Percentiles rank a stretch among this genome's conserved stretches.
Evolutionary conservation across 2,888 invertebrate genomes (phyloP).

Genomic region (Tortrix viridana): DNA sequence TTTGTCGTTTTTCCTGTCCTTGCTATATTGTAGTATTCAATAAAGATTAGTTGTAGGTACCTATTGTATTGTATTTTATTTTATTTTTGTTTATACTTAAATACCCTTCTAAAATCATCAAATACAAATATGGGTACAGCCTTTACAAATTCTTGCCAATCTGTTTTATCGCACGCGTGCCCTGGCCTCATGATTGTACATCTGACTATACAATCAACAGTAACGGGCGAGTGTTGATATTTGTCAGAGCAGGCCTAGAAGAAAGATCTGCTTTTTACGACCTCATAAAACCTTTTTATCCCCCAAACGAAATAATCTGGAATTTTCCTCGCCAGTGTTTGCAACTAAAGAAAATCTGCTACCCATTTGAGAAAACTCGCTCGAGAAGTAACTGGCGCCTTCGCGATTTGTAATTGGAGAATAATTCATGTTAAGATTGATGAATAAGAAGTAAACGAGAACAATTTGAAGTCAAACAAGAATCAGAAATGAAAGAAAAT

Average conservation of each 20-base stretch:
- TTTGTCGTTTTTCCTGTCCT: too few relatives aligned
- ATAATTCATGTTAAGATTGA: conserved; percentile 13
- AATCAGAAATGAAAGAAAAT: conserved; percentile 2
- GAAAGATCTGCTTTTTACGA: conserved; percentile 47
- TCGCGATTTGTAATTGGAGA: conserved; percentile 9
- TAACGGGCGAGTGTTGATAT: conserved; percentile 41
- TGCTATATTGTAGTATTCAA: too few relatives aligned
- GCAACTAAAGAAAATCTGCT: conserved; percentile 27
- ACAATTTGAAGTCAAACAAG: conserved; percentile 13
- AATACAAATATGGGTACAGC: too few relatives aligned
- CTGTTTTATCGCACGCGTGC: conserved; percentile 10
- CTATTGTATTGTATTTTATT: too few relatives aligned
- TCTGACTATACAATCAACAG: conserved; percentile 45
- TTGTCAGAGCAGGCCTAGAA: conserved; percentile 38
- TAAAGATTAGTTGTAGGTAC: too few relatives aligned
- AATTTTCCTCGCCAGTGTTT: conserved; percentile 24
- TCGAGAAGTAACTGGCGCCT: not conserved
- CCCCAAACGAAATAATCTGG: conserved; percentile 37
- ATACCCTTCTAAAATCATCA: too few relatives aligned
- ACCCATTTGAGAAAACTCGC: conserved; percentile 19
- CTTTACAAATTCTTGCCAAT: conserved; percentile 2
- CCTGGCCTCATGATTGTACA: conserved; percentile 12
- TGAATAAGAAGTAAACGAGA: conserved; percentile 8
- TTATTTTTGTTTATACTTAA: too few relatives aligned
- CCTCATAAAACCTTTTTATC: conserved; percentile 45